These are phyloP conservation scores for Synanthedon formicaeformis DNA, from an alignment of 2,888 invertebrate species.

Conservation along the genomic window DNA sequence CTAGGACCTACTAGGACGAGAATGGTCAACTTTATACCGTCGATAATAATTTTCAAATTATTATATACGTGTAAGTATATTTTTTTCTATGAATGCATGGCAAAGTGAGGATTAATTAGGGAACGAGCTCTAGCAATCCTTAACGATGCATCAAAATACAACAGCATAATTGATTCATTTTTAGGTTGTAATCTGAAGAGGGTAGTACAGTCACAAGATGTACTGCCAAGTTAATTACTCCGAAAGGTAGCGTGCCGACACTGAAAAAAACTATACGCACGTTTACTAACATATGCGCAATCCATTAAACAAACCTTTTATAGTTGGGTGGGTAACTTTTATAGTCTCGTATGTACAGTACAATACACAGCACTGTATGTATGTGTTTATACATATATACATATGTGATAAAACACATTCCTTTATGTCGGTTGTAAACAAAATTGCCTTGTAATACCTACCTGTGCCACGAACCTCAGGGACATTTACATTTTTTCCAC, in stretches of 20 bases:
- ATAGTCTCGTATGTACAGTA: background rate
- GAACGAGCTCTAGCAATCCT: too few relatives aligned
- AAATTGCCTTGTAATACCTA: slow-evolving; percentile 39
- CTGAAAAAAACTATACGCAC: too few relatives aligned
- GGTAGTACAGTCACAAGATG: too few relatives aligned
- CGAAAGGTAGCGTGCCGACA: too few relatives aligned
- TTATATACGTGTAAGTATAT: too few relatives aligned
- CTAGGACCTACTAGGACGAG: too few relatives aligned
- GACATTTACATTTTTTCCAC: background rate
- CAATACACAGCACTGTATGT: background rate
- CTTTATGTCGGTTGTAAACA: slow-evolving; percentile 38
- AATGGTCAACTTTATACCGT: too few relatives aligned
- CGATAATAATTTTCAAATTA: too few relatives aligned
- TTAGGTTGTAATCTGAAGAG: too few relatives aligned
- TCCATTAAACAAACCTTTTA: background rate
- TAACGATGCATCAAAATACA: too few relatives aligned
- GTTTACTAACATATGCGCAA: background rate
- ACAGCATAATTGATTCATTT: too few relatives aligned
- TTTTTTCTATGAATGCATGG: background rate
- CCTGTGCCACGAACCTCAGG: slow-evolving; percentile 16
- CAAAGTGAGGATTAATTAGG: background rate
- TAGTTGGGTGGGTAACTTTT: background rate
- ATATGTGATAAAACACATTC: slow-evolving; percentile 28
- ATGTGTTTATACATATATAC: background rate
- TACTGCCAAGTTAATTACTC: too few relatives aligned